Conservation (phyloP, 2,113 vertebrate genomes). For the Nannospalax galili region DNA sequence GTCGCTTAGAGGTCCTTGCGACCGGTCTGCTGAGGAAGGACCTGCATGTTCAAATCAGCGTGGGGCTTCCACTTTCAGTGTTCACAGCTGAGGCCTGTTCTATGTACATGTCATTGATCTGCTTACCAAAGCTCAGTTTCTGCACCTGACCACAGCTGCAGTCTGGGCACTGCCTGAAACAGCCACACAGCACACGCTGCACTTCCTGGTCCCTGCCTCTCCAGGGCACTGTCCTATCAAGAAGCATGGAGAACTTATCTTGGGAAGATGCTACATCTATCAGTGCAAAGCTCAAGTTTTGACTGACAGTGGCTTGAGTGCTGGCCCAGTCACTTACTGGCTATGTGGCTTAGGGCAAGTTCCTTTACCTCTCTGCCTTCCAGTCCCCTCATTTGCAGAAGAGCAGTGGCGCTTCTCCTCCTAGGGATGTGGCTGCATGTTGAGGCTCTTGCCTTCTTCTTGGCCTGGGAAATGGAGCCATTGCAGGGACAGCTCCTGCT, state of each 20-base stretch:
- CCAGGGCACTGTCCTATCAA: neutral
- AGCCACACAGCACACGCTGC: rapidly evolving
- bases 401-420: neutral
- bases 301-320: neutral
- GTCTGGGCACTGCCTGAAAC: neutral
- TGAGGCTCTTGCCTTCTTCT: neutral
- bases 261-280: neutral
- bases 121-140: neutral
- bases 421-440: too few species aligned
- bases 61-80: too few species aligned
- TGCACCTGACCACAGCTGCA: neutral
- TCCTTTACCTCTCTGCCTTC: neutral
- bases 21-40: neutral
- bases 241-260: neutral
- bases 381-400: neutral
- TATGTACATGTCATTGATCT: neutral
- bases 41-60: neutral
- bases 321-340: neutral
- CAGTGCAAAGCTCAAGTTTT: neutral
- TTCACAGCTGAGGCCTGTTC: neutral
- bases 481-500: neutral
- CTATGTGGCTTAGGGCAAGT: neutral
- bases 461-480: neutral
- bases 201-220: neutral
- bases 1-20: neutral